phyloP scores from a whole-genome alignment of 2,888 invertebrate species.

The Temnothorax ravouxi region DNA sequence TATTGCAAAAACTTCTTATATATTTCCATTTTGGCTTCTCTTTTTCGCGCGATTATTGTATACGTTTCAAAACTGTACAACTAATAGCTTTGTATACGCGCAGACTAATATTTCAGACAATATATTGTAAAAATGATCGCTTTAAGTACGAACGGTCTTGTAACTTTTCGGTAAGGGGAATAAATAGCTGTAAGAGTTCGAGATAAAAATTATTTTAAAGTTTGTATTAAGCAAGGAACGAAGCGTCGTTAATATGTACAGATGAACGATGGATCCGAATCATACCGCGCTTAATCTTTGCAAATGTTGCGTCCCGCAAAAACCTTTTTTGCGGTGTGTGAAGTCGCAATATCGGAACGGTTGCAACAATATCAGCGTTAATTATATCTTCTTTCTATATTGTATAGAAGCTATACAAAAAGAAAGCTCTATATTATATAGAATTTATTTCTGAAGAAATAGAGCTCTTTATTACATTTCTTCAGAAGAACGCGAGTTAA shows the following conservation, averaged over 20 bases:
- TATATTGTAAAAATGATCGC: slow-evolving; percentile 37
- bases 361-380: slow-evolving; percentile 35
- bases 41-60: not conserved
- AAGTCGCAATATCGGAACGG: not conserved
- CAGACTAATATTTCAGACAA: slow-evolving; percentile 53
- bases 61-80: slow-evolving; percentile 34
- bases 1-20: slow-evolving; percentile 5
- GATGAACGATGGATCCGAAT: slow-evolving; percentile 52
- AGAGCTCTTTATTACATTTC: no score
- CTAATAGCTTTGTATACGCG: slow-evolving; percentile 38
- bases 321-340: not conserved
- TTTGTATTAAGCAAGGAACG: slow-evolving; percentile 37
- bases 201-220: slow-evolving; percentile 39
- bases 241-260: slow-evolving; percentile 71
- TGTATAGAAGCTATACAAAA: not conserved
- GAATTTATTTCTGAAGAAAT: no score
- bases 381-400: slow-evolving; percentile 6
- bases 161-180: slow-evolving; percentile 43
- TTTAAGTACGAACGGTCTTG: slow-evolving; percentile 34
- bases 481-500: not conserved
- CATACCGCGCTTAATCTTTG: slow-evolving; percentile 20
- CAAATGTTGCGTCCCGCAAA: slow-evolving; percentile 16
- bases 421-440: not conserved
- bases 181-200: slow-evolving; percentile 49
- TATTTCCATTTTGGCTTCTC: not conserved